These are phyloP conservation scores for Margarornis squamiger DNA, from an alignment of 2,797 vertebrate genomes.

Conservation along the genomic window DNA sequence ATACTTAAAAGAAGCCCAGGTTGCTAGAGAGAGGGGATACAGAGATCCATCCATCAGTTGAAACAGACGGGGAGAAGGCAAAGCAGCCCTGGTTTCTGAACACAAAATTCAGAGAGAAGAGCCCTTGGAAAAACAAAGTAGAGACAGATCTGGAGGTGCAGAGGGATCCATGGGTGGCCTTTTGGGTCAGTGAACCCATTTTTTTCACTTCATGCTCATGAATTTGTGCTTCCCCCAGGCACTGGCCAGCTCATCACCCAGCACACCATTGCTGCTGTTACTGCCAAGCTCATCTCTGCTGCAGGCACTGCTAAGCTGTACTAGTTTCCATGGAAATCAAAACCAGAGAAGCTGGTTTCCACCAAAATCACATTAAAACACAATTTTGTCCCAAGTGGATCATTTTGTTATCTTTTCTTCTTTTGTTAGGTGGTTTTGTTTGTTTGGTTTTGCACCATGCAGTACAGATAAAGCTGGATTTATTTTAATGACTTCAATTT, in stretches of 20 bases:
- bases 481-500: background rate
- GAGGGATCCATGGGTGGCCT: background rate
- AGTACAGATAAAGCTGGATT: background rate
- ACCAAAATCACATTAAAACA: conserved; percentile 37
- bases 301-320: conserved; percentile 16
- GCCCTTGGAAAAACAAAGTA: background rate
- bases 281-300: conserved; percentile 7
- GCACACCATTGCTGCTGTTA: background rate
- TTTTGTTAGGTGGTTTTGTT: background rate
- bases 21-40: background rate
- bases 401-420: conserved; percentile 14
- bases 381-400: background rate
- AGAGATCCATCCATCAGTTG: background rate
- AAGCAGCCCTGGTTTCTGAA: background rate
- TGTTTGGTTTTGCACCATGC: background rate
- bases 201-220: background rate
- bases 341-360: conserved; percentile 42
- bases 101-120: background rate
- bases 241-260: background rate
- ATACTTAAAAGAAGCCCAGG: background rate
- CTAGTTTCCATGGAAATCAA: conserved; percentile 74
- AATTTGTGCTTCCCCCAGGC: background rate
- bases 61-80: background rate
- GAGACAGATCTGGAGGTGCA: background rate
- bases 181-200: background rate